phyloP scores from a whole-genome alignment of 2,113 vertebrate species.

The Scartelaos histophorus region DNA sequence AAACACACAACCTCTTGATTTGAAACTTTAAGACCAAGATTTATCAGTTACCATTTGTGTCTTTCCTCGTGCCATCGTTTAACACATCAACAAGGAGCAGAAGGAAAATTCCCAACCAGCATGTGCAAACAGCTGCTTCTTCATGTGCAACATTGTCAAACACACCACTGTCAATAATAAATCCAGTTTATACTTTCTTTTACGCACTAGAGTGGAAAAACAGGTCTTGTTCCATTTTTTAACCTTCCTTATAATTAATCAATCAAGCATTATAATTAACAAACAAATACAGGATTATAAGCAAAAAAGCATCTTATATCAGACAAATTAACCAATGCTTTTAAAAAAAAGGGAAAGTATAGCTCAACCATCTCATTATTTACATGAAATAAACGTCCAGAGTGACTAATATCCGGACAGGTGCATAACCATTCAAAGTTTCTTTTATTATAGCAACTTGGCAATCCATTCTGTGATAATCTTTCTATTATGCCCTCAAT shows the following conservation, averaged over 20 bases:
- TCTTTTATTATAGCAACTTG: constrained; percentile 43
- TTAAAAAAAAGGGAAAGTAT: not conserved
- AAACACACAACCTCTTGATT: not conserved
- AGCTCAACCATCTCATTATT: not conserved
- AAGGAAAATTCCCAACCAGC: constrained; percentile 24
- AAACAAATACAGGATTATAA: not conserved
- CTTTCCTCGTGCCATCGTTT: constrained; percentile 31
- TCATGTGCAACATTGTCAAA: constrained; percentile 61
- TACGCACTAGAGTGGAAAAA: constrained; percentile 5
- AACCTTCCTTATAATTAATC: too few relatives aligned
- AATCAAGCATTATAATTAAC: not conserved
- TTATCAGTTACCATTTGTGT: constrained; percentile 14
- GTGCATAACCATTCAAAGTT: not conserved
- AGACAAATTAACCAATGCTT: not conserved
- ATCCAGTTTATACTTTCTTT: constrained; percentile 1
- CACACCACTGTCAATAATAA: constrained; percentile 30
- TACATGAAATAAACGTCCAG: not conserved
- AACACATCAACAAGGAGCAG: constrained; percentile 62
- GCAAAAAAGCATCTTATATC: not conserved
- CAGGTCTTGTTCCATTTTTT: not conserved
- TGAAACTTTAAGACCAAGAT: not conserved
- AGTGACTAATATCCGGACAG: not conserved
- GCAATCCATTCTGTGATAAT: constrained; percentile 75
- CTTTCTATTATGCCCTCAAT: constrained; percentile 2
- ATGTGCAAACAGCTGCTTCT: constrained; percentile 64